Evolutionary conservation across 2,888 invertebrate species (phyloP).

Genomic region (Halictus quadricinctus): DNA sequence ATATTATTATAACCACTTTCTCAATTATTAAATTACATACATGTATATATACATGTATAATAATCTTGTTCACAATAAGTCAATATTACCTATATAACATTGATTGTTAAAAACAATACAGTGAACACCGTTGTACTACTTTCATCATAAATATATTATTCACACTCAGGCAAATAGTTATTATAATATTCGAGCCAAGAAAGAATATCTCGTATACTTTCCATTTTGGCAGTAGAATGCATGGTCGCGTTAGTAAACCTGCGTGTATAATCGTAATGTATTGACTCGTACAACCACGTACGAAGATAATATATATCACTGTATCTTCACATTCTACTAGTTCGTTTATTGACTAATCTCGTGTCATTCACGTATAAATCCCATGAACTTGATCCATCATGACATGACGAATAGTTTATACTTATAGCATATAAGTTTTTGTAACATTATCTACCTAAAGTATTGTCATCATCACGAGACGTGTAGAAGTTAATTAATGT

Average conservation of each 20-base stretch:
- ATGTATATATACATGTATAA: slow-evolving; percentile 10
- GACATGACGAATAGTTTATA: slow-evolving; percentile 45
- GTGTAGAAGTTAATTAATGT: slow-evolving; percentile 55
- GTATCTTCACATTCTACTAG: slow-evolving; percentile 28
- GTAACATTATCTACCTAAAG: slow-evolving; percentile 73
- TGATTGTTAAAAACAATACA: slow-evolving; percentile 24
- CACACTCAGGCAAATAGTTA: slow-evolving; percentile 48
- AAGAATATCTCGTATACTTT: slow-evolving; percentile 20
- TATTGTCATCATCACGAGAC: slow-evolving; percentile 77
- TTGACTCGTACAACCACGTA: slow-evolving; percentile 21
- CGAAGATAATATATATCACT: slow-evolving; percentile 27
- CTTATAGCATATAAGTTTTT: slow-evolving; percentile 54
- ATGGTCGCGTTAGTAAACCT: slow-evolving; percentile 28
- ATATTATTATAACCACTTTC: slow-evolving; percentile 21
- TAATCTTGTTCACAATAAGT: slow-evolving; percentile 34
- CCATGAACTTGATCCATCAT: slow-evolving; percentile 59
- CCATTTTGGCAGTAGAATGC: slow-evolving; percentile 49
- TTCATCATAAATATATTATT: slow-evolving; percentile 65
- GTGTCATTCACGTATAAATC: slow-evolving; percentile 33
- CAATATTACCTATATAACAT: slow-evolving; percentile 16
- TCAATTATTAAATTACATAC: slow-evolving; percentile 41
- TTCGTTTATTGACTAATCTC: slow-evolving; percentile 32
- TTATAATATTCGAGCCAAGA: slow-evolving; percentile 39
- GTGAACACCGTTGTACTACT: slow-evolving; percentile 55
- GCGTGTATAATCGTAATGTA: slow-evolving; percentile 23